Percentiles rank a stretch among this genome's conserved stretches.
These are phyloP conservation scores for Pseudonaja textilis DNA, from an alignment of 2,113 vertebrate genomes.

Conservation along the genomic window DNA sequence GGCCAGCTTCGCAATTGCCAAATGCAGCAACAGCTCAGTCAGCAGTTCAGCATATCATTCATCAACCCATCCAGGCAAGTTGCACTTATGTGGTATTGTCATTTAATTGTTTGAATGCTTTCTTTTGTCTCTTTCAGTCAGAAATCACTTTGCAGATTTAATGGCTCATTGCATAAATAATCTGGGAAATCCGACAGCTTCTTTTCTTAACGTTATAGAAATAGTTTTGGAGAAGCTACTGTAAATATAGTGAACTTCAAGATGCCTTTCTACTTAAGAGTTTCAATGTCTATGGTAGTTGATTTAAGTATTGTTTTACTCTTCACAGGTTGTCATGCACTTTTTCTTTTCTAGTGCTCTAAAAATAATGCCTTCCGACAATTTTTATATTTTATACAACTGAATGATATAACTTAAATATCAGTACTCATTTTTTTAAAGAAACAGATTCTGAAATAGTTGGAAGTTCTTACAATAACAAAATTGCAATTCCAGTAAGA, in stretches of 20 bases:
- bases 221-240: not conserved
- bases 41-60: constrained; percentile 92
- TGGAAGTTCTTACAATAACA: not conserved
- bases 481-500: not conserved
- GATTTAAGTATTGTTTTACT: not conserved
- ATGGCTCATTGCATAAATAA: fast-evolving
- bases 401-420: not conserved
- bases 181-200: not conserved
- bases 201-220: not conserved
- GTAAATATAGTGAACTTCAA: not conserved
- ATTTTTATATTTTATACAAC: not conserved
- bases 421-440: not conserved
- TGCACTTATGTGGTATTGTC: constrained; percentile 15
- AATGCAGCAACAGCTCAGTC: constrained; percentile 83
- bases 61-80: constrained; percentile 91
- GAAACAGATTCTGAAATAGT: not conserved
- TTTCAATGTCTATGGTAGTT: fast-evolving
- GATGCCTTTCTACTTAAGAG: not conserved
- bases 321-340: not conserved
- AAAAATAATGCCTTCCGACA: not conserved
- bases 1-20: constrained; percentile 85
- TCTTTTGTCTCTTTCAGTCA: not conserved
- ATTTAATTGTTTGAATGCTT: fast-evolving
- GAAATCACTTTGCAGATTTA: not conserved
- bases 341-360: not conserved